These are phyloP conservation scores for Vespertilio murinus DNA, from an alignment of 2,797 vertebrate genomes.

Conservation along the genomic window DNA sequence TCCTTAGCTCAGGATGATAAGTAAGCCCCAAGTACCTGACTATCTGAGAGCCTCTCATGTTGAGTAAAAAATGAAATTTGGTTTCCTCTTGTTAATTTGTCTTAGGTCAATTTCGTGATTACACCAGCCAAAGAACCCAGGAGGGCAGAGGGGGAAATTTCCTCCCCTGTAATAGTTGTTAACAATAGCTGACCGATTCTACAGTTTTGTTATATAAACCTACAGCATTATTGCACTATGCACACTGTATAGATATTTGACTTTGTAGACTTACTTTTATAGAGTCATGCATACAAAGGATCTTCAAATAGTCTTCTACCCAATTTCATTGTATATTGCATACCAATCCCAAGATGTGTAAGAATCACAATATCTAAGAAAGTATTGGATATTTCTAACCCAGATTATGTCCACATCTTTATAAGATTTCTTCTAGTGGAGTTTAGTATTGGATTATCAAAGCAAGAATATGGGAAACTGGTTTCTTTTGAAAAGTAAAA, in stretches of 20 bases:
- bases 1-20: neutral
- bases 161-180: neutral
- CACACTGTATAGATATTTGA: neutral
- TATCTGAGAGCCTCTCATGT: neutral
- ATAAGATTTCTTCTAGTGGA: neutral
- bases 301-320: neutral
- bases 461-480: constrained; percentile 33
- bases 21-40: neutral
- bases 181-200: neutral
- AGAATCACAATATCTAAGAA: neutral
- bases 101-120: neutral
- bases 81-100: neutral
- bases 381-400: neutral
- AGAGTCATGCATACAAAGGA: neutral
- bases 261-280: neutral
- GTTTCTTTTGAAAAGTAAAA: constrained; percentile 36
- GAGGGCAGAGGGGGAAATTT: neutral
- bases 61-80: neutral
- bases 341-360: neutral
- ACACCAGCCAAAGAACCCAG: neutral
- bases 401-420: neutral
- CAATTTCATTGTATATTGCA: neutral
- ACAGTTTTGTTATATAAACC: neutral
- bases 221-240: neutral
- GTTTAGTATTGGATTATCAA: neutral